These are phyloP conservation scores for Hylaeus anthracinus DNA, from an alignment of 1,140 invertebrate genomes.

Conservation along the genomic window DNA sequence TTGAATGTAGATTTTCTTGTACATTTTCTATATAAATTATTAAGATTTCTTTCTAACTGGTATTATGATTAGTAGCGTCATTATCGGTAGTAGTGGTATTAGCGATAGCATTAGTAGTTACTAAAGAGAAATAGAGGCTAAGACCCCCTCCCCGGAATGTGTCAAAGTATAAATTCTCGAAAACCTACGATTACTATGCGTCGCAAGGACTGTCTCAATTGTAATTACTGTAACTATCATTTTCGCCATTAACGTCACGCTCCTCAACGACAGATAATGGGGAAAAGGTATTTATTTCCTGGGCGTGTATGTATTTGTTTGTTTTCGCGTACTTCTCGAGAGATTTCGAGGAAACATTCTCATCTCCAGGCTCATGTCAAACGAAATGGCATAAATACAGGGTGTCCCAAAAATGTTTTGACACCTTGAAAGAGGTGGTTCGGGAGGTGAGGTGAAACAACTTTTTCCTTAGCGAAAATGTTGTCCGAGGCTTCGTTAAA, in stretches of 20 bases:
- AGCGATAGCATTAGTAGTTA: conserved; percentile 15
- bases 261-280: neutral
- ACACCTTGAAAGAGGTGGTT: too few species aligned
- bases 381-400: neutral
- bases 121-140: conserved; percentile 57
- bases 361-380: too few species aligned
- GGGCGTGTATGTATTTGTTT: neutral
- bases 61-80: conserved; percentile 48
- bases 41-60: conserved; percentile 69
- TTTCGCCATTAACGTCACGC: neutral
- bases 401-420: too few species aligned
- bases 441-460: too few species aligned
- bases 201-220: neutral
- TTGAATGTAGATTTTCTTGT: conserved; percentile 80
- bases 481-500: too few species aligned
- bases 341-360: neutral
- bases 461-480: too few species aligned
- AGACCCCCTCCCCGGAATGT: conserved; percentile 42
- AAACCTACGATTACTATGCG: conserved; percentile 35
- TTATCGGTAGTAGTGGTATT: conserved; percentile 44
- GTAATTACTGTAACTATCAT: neutral
- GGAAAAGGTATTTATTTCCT: neutral
- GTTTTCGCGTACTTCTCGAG: neutral
- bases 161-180: conserved; percentile 39
- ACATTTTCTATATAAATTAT: conserved; percentile 80